These are phyloP conservation scores for Cacoxenus indagator DNA, from an alignment of 2,888 invertebrate species.

Conservation along the genomic window DNA sequence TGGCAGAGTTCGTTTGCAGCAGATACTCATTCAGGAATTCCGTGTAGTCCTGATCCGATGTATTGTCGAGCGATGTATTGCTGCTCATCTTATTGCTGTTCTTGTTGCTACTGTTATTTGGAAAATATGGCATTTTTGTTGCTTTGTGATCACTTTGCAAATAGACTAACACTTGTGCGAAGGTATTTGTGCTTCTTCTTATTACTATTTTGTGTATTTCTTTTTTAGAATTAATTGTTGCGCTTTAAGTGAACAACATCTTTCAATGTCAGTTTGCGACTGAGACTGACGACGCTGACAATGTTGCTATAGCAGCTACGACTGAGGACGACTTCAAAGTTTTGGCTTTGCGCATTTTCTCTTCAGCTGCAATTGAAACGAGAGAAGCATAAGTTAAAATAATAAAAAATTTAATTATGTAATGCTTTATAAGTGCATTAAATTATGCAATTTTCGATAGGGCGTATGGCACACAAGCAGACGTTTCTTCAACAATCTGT, in stretches of 20 bases:
- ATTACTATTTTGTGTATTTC: background rate
- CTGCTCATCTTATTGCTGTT: constrained; percentile 56
- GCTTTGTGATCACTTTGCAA: constrained; percentile 19
- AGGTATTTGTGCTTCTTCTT: background rate
- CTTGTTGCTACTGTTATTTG: constrained; percentile 46
- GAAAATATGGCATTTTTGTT: constrained; percentile 49
- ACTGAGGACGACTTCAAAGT: background rate
- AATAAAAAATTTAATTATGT: background rate
- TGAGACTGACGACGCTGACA: background rate
- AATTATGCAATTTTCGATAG: background rate
- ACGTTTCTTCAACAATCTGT: background rate
- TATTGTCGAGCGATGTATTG: constrained; percentile 63
- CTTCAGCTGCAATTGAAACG: constrained; percentile 1
- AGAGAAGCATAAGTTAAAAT: background rate
- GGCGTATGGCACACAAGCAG: background rate
- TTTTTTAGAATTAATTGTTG: background rate
- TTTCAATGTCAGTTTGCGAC: background rate
- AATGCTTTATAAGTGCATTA: background rate
- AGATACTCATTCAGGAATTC: constrained; percentile 69
- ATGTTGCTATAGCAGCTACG: no score
- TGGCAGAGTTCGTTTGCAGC: constrained; percentile 63
- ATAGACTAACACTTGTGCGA: background rate
- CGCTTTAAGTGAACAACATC: constrained; percentile 1
- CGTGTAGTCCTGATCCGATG: constrained; percentile 68
- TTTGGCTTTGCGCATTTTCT: constrained; percentile 1